phyloP scores from a whole-genome alignment of 2,888 invertebrate genomes.

The Drosophila neonasuta region DNA sequence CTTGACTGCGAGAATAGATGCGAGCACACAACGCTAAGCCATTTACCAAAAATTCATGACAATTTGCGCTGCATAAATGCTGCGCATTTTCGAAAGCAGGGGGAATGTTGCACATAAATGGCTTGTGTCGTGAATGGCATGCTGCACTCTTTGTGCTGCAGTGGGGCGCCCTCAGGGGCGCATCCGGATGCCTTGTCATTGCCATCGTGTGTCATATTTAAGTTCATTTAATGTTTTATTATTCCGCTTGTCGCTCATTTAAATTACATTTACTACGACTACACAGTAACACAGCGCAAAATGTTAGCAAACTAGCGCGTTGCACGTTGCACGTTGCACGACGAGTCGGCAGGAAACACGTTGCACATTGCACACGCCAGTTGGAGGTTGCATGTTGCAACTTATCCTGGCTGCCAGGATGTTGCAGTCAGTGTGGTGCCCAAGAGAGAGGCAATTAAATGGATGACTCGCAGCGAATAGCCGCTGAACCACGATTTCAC shows the following conservation, averaged over 20 bases:
- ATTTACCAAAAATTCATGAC: conserved; percentile 3
- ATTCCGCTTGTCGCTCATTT: conserved; percentile 67
- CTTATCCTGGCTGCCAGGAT: conserved; percentile 21
- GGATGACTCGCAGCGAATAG: conserved; percentile 3
- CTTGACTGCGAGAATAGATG: not conserved
- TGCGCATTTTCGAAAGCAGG: not conserved
- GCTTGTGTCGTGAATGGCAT: not conserved
- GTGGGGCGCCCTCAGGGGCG: conserved; percentile 2
- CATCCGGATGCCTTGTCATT: conserved; percentile 29
- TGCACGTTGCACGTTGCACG: conserved; percentile 3
- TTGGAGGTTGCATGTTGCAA: conserved; percentile 5
- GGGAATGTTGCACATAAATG: conserved; percentile 4
- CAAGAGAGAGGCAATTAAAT: conserved; percentile 16
- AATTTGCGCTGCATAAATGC: conserved; percentile 9
- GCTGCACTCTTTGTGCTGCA: conserved; percentile 11
- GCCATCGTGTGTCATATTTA: conserved; percentile 56
- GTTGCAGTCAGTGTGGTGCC: not conserved
- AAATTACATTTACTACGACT: conserved; percentile 57
- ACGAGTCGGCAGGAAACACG: not conserved
- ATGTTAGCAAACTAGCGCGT: conserved; percentile 2
- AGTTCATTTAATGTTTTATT: conserved; percentile 60
- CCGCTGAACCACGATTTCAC: not conserved
- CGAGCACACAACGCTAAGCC: not conserved
- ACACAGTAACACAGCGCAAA: conserved; percentile 26
- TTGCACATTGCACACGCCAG: not conserved